Evolutionary conservation across 35 echinoderm and acorn worm species (phyloP).

Genomic region (Diadema setosum): DNA sequence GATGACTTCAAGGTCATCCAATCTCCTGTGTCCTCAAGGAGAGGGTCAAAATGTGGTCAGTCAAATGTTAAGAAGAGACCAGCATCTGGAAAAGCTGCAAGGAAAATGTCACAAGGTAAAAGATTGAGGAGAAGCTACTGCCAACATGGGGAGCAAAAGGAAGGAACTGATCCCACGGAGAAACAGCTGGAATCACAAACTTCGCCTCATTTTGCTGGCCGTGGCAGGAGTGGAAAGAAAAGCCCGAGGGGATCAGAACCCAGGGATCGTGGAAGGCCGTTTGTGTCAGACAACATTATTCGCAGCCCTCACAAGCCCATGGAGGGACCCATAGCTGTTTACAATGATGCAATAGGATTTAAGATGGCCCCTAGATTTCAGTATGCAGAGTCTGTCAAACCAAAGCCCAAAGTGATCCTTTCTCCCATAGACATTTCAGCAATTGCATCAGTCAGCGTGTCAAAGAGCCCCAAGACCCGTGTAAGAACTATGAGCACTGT

Average conservation of each 20-base stretch:
- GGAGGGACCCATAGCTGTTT: not conserved
- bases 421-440: not conserved
- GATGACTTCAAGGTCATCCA: not conserved
- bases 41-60: not conserved
- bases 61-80: not conserved
- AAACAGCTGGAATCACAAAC: not conserved
- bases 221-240: not conserved
- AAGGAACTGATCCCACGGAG: not conserved
- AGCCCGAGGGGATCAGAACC: not conserved
- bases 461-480: not conserved
- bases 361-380: constrained; percentile 4
- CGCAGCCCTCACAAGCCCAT: not conserved
- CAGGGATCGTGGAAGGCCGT: not conserved
- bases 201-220: not conserved
- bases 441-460: not conserved
- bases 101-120: not conserved
- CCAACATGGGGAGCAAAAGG: not conserved
- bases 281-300: not conserved
- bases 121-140: not conserved
- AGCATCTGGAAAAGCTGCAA: not conserved
- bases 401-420: not conserved
- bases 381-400: constrained; percentile 14
- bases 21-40: not conserved
- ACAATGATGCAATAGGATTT: not conserved
- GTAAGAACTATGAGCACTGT: not conserved